Percentiles rank a stretch among this genome's conserved stretches.
Conservation (phyloP, 2,888 invertebrate genomes). For the Sarcophaga variegata region DNA sequence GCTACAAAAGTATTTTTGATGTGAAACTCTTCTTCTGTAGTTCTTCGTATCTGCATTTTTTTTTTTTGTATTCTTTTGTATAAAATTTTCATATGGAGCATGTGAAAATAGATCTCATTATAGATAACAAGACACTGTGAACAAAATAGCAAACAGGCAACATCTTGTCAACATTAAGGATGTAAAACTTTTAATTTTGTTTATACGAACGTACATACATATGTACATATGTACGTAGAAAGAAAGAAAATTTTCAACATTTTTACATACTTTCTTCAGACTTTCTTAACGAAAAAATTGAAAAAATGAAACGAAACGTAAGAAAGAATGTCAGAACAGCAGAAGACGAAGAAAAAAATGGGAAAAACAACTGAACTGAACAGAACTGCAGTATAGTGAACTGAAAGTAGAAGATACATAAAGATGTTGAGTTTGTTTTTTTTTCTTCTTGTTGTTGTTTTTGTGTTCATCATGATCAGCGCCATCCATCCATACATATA, state of each 20-base stretch:
- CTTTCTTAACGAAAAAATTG: background rate
- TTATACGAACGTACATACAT: constrained; percentile 45
- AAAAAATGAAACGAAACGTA: background rate
- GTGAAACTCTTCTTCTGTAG: constrained; percentile 37
- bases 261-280: background rate
- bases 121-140: constrained; percentile 73
- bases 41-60: background rate
- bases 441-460: too few relatives aligned
- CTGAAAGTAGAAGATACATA: constrained; percentile 9
- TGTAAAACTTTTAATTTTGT: constrained; percentile 73
- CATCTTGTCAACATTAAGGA: constrained; percentile 72
- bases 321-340: background rate
- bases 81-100: constrained; percentile 49
- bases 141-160: constrained; percentile 61
- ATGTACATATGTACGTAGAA: background rate
- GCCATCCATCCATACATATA: background rate
- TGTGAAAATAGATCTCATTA: constrained; percentile 73
- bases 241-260: constrained; percentile 44
- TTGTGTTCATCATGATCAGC: too few relatives aligned
- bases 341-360: background rate
- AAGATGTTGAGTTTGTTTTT: background rate
- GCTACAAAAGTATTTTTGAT: constrained; percentile 62
- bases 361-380: constrained; percentile 16
- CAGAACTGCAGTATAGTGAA: constrained; percentile 8
- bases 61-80: constrained; percentile 35